These are phyloP conservation scores for Drosophila triauraria DNA, from an alignment of 1,140 invertebrate genomes.

Conservation along the genomic window DNA sequence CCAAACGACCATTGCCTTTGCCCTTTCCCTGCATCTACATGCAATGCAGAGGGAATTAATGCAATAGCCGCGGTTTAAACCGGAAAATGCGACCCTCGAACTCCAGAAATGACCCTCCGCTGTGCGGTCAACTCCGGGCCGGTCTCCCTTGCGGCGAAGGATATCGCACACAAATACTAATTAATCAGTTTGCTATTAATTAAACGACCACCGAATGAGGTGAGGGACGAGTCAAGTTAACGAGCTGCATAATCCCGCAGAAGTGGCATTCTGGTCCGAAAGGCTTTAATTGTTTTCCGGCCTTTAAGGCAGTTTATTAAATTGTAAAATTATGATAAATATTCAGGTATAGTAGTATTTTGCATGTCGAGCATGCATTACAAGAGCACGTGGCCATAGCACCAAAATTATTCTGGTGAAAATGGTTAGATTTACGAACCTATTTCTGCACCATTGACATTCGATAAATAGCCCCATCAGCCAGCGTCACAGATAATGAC, in stretches of 20 bases:
- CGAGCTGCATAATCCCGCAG: constrained; percentile 55
- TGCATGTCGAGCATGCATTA: no score
- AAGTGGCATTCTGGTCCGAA: constrained; percentile 29
- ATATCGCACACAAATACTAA: constrained; percentile 51
- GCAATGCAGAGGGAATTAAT: constrained; percentile 27
- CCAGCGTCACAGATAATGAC: constrained; percentile 28
- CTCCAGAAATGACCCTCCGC: constrained; percentile 23
- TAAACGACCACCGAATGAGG: constrained; percentile 46
- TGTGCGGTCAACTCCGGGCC: neutral
- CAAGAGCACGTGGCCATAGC: neutral
- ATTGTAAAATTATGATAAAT: neutral
- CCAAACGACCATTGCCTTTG: constrained; percentile 7
- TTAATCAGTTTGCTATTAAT: constrained; percentile 66
- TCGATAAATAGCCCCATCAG: constrained; percentile 21
- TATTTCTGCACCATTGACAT: constrained; percentile 23
- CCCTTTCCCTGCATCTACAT: constrained; percentile 13
- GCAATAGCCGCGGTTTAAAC: constrained; percentile 38
- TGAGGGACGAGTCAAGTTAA: constrained; percentile 4
- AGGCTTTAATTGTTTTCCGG: constrained; percentile 38
- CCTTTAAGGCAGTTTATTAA: constrained; percentile 14
- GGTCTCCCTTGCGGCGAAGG: constrained; percentile 7
- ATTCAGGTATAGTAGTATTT: neutral
- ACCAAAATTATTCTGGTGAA: constrained; percentile 6
- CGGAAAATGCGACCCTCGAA: constrained; percentile 22
- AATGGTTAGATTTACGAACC: constrained; percentile 39